Conservation (phyloP, 1,140 invertebrate genomes). For the Hycleus phaleratus region DNA sequence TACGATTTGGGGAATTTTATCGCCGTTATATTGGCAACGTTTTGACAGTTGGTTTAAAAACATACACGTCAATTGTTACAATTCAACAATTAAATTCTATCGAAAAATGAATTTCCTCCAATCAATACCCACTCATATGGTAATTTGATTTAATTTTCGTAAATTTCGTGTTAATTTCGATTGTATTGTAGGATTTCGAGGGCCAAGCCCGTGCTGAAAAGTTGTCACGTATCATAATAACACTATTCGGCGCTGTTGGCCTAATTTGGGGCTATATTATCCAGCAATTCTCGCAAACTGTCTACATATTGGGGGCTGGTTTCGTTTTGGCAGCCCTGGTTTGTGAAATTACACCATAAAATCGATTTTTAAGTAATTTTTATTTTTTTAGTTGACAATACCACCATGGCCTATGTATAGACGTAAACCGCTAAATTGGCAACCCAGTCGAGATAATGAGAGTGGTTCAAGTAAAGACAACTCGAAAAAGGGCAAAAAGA, state of each 20-base stretch:
- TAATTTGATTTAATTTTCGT: slow-evolving; percentile 32
- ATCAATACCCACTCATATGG: slow-evolving; percentile 54
- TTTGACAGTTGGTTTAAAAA: no score
- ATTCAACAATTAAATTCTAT: no score
- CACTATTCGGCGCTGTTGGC: slow-evolving; percentile 80
- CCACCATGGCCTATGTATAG: slow-evolving; percentile 93
- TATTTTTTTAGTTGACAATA: slow-evolving; percentile 59
- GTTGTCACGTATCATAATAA: slow-evolving; percentile 80
- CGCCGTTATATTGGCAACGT: no score
- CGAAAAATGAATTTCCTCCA: slow-evolving; percentile 38
- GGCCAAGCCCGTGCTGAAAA: slow-evolving; percentile 85
- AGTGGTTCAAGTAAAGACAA: slow-evolving; percentile 3
- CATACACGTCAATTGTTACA: no score
- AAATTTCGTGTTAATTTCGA: slow-evolving; percentile 5
- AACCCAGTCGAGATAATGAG: slow-evolving; percentile 52
- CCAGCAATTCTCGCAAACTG: slow-evolving; percentile 91
- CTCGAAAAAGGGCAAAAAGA: slow-evolving; percentile 7
- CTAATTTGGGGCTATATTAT: slow-evolving; percentile 88
- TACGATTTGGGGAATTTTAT: no score
- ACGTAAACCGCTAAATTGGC: slow-evolving; percentile 83
- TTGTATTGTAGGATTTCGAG: slow-evolving; percentile 69
- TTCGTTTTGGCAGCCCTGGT: slow-evolving; percentile 79
- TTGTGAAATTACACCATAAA: slow-evolving; percentile 37
- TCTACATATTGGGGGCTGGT: slow-evolving; percentile 86
- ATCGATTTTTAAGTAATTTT: not conserved